These are phyloP conservation scores for Danio rerio DNA, from an alignment of 2,113 vertebrate genomes.

Conservation along the genomic window DNA sequence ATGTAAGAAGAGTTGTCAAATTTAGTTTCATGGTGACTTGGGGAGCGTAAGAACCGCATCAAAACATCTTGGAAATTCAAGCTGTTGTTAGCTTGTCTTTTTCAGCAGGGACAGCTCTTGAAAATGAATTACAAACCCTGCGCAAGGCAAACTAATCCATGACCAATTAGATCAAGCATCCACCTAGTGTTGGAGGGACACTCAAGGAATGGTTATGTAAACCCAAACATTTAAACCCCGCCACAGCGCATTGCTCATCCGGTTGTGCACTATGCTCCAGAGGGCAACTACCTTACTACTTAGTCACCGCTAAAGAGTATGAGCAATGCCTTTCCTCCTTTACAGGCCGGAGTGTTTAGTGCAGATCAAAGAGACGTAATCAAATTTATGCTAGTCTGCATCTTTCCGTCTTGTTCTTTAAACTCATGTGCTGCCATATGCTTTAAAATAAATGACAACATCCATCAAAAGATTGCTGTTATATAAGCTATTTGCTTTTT, in stretches of 20 bases:
- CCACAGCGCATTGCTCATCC: conserved; percentile 51
- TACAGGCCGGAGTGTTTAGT: conserved; percentile 42
- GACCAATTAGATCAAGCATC: conserved; percentile 71
- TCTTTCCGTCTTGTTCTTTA: background rate
- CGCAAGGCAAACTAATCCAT: conserved; percentile 67
- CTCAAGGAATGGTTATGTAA: conserved; percentile 54
- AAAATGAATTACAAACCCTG: conserved; percentile 65
- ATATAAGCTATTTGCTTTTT: background rate
- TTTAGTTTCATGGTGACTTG: background rate
- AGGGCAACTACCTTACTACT: conserved; percentile 22
- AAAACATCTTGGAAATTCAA: background rate
- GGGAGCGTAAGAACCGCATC: background rate
- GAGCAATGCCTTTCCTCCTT: conserved; percentile 29
- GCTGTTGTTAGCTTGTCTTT: background rate
- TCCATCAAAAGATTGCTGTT: background rate
- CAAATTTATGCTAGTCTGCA: conserved; percentile 54
- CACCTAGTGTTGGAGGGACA: conserved; percentile 50
- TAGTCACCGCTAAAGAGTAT: conserved; percentile 7
- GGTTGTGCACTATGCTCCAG: background rate
- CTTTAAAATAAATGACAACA: background rate
- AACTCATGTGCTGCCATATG: background rate
- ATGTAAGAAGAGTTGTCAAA: too few species aligned
- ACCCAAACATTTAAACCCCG: conserved; percentile 19
- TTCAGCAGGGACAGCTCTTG: conserved; percentile 51
- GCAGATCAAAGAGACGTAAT: conserved; percentile 56